Evolutionary conservation across 2,113 vertebrate species (phyloP), one percentile per base, ranked within the genome.

Genomic region (Sisor rabdophorus): DNA sequence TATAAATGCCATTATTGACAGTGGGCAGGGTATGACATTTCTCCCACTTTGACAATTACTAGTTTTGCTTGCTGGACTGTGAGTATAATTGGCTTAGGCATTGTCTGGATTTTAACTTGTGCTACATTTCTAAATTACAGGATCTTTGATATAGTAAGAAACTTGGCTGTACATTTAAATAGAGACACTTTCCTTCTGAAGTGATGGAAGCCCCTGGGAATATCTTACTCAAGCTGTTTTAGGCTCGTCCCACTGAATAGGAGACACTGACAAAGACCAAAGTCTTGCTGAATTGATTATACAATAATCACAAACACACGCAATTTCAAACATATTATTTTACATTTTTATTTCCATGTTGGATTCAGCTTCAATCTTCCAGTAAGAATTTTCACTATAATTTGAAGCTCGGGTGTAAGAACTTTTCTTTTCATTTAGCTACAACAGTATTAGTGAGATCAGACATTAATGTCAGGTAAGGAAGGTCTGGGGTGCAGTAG

Each of bases 51-150:
- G 13, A 67, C 13, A 3, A 2, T 22, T 48, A 22, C 40, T 40
- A 67, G 40, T 67, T 44, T 22, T 24, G 63, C 60, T 63, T 11
- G 32, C 30, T 63, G 60, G 60, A 36, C 60, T 63, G n/a, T 7
- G 1, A 30, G 30, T 30, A 36, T 30, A 63, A 19, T 36, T 63
- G 30, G 60, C 28, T n/a, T 17, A 63, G 30, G 12, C 30, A n/a
- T 32, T 61, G 59, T 30, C 11, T 64, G 11, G 32, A 13, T n/a
- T 65, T 65, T 11, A 65, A 47, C 61, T 26, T 13, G 15, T 24
- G 5, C 7, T 3, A 1, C 40, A 47, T 40, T 64, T 44, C 3
- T 36, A 36, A 36, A 7, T 36, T 36, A 4, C 32, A 36, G 40
- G 40, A 1, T 28, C 2, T 61, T 19, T 32, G 15, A 60, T 32